Conservation (phyloP, 2,797 vertebrate genomes). For the Calcarius lapponicus region DNA sequence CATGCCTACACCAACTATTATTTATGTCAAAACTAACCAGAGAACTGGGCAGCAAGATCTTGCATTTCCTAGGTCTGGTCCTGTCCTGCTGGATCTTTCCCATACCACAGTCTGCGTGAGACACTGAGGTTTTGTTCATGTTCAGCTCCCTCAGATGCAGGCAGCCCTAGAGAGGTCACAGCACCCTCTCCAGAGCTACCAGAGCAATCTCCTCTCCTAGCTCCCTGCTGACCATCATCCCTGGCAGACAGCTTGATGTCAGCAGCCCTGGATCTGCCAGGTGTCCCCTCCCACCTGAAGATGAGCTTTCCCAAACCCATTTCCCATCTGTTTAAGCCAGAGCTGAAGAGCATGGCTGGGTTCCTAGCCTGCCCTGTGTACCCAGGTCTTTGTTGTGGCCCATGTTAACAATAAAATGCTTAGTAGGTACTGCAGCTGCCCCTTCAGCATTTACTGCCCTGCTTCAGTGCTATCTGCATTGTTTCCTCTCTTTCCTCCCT, state of each 20-base stretch:
- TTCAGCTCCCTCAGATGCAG: not conserved
- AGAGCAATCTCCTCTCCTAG: not conserved
- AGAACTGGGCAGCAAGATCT: not conserved
- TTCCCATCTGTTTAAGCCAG: not conserved
- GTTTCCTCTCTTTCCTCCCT: not conserved
- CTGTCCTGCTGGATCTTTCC: not conserved
- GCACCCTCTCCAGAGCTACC: not conserved
- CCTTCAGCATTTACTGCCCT: not conserved
- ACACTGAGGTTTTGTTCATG: accelerated
- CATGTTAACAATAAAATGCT: not conserved
- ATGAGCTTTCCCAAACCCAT: not conserved
- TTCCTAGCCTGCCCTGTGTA: not conserved
- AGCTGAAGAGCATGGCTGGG: not conserved
- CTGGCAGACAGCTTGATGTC: not conserved
- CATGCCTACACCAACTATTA: not conserved
- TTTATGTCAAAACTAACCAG: not conserved
- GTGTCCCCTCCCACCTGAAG: not conserved
- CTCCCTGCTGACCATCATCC: not conserved
- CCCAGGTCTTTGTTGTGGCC: not conserved
- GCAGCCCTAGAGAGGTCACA: not conserved
- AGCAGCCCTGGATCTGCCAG: not conserved
- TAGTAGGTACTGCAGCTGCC: not conserved
- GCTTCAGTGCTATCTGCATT: not conserved
- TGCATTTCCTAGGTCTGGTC: not conserved
- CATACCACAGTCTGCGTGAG: not conserved